phyloP scores from a whole-genome alignment of 2,888 invertebrate species.

The Idaea biselata region DNA sequence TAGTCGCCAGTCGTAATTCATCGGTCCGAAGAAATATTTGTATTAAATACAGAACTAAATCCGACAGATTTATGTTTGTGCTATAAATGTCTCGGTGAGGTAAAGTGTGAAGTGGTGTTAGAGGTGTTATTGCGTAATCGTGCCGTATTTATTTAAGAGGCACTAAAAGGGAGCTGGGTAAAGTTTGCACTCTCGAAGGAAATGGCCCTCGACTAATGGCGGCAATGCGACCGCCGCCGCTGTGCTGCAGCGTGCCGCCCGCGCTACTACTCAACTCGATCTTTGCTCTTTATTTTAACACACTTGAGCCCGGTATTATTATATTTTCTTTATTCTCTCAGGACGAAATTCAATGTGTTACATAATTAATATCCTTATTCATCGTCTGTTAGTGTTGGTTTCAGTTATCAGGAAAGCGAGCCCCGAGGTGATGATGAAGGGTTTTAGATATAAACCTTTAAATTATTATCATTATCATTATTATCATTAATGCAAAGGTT shows the following conservation, averaged over 20 bases:
- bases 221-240: conserved; percentile 14
- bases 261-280: conserved; percentile 29
- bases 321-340: background rate
- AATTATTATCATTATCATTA: background rate
- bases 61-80: conserved; percentile 57
- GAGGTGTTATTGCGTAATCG: conserved; percentile 69
- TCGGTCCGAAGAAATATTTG: conserved; percentile 27
- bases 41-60: conserved; percentile 51
- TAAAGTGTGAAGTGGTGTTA: conserved; percentile 76
- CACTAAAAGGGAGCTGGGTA: conserved; percentile 53
- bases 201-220: conserved; percentile 75
- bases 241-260: conserved; percentile 26
- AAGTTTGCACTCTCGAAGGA: conserved; percentile 64
- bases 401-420: too few species aligned
- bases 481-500: background rate
- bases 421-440: too few species aligned
- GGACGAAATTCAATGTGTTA: too few species aligned
- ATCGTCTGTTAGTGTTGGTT: too few species aligned
- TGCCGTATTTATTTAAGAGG: conserved; percentile 76
- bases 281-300: conserved; percentile 1
- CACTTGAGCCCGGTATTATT: background rate
- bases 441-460: too few species aligned
- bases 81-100: conserved; percentile 60
- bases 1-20: background rate
- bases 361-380: too few species aligned